A percentile compares a stretch with the other conserved stretches of the same genome.
Conservation (phyloP, 1,140 invertebrate genomes). For the Ceratina calcarata region DNA sequence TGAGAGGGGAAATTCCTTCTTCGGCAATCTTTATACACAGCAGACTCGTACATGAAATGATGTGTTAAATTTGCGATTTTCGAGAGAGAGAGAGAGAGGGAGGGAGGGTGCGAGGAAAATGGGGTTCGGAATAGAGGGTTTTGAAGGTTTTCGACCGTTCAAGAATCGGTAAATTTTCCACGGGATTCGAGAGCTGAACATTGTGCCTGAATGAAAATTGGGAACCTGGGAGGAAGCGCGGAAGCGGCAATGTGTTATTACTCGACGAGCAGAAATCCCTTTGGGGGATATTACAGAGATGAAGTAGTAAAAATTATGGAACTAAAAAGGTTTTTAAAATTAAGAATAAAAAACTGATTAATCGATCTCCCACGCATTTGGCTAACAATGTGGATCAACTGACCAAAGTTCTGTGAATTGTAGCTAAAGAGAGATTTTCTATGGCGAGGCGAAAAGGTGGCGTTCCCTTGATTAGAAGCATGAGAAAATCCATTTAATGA, state of each 20-base stretch:
- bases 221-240: neutral
- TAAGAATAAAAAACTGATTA: neutral
- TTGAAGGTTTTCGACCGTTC: slow-evolving; percentile 23
- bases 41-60: slow-evolving; percentile 54
- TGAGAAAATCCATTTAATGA: slow-evolving; percentile 6
- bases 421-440: neutral
- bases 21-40: slow-evolving; percentile 57
- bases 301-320: too few relatives aligned
- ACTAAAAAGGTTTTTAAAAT: neutral
- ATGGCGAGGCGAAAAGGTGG: neutral
- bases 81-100: neutral
- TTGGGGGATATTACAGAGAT: neutral
- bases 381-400: neutral
- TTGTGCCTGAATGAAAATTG: slow-evolving; percentile 3
- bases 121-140: slow-evolving; percentile 2
- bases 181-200: slow-evolving; percentile 1
- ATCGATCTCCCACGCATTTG: neutral
- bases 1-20: slow-evolving; percentile 29
- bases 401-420: too few relatives aligned
- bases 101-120: slow-evolving; percentile 24
- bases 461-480: neutral
- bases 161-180: slow-evolving; percentile 33
- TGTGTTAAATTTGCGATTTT: slow-evolving; percentile 55
- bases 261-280: neutral
- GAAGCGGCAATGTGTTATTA: slow-evolving; percentile 3